Percentiles rank a stretch among this genome's conserved stretches.
Conservation (phyloP, 1,140 invertebrate species). For the Tetragnatha versicolor region DNA sequence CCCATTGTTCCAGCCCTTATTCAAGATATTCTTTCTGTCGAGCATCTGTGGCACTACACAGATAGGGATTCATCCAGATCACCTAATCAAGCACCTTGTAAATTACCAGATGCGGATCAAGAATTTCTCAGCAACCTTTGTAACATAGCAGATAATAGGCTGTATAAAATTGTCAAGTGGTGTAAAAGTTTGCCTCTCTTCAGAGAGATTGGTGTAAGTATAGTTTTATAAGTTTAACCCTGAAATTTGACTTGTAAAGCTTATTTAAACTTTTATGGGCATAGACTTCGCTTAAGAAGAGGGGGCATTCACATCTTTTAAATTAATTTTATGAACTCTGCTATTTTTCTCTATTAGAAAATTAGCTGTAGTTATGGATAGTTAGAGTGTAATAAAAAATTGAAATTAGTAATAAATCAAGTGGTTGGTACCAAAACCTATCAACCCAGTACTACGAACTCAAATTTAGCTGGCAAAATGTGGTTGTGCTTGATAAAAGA, state of each 20-base stretch:
- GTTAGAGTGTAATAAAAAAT: too few species aligned
- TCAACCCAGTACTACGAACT: too few species aligned
- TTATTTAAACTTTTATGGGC: background rate
- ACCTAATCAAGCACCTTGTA: slow-evolving; percentile 15
- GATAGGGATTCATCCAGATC: slow-evolving; percentile 64
- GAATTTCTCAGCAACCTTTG: slow-evolving; percentile 85
- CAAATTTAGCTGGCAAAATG: too few species aligned
- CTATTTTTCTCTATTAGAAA: too few species aligned
- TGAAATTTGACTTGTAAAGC: background rate
- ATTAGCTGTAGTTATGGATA: too few species aligned
- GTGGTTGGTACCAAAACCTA: too few species aligned
- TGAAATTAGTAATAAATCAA: too few species aligned
- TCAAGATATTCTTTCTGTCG: slow-evolving; percentile 92
- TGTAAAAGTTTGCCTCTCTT: slow-evolving; percentile 96
- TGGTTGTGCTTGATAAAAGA: too few species aligned
- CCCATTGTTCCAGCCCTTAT: slow-evolving; percentile 60
- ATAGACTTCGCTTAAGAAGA: too few species aligned
- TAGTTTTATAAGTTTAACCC: slow-evolving; percentile 9
- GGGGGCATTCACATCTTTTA: too few species aligned
- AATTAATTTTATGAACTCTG: too few species aligned
- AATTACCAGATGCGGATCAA: slow-evolving; percentile 65
- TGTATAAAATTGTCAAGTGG: slow-evolving; percentile 99
- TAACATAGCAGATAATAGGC: slow-evolving; percentile 91
- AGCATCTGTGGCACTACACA: slow-evolving; percentile 91
- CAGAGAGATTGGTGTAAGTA: slow-evolving; percentile 87